These are phyloP conservation scores for Rhodinocichla rosea DNA, from an alignment of 2,113 vertebrate genomes.

Conservation along the genomic window DNA sequence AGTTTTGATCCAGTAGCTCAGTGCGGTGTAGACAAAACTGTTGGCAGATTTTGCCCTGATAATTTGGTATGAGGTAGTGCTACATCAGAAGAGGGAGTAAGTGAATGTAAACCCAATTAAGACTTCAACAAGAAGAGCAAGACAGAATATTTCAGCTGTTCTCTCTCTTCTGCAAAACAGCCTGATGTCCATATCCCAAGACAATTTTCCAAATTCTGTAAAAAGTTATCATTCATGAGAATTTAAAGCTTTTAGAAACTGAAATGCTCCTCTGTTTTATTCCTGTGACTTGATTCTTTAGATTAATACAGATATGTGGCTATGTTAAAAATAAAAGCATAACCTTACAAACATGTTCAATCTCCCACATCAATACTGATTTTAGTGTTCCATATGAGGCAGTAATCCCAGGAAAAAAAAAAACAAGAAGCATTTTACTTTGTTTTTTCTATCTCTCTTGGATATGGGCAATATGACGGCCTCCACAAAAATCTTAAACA, in stretches of 20 bases:
- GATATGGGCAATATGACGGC: background rate
- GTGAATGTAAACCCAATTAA: background rate
- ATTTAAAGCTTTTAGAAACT: conserved; percentile 8
- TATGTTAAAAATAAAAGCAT: background rate
- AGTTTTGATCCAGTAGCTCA: background rate
- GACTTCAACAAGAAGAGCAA: background rate
- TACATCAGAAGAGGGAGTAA: conserved; percentile 2
- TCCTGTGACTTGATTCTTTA: background rate
- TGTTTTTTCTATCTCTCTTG: background rate
- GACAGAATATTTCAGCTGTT: background rate
- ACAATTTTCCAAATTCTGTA: background rate
- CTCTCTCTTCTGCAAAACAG: background rate
- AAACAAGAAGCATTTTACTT: background rate
- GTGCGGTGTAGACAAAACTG: background rate
- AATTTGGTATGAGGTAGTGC: background rate
- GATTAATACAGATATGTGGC: background rate
- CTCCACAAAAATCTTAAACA: background rate
- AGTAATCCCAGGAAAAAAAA: background rate
- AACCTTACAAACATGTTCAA: background rate
- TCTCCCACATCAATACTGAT: background rate
- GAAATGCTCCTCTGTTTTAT: background rate
- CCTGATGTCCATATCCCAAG: background rate
- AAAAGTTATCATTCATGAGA: background rate
- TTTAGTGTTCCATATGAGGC: background rate
- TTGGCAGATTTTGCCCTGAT: background rate